Conservation (phyloP, 1,140 invertebrate species). For the Telenomus remus region DNA sequence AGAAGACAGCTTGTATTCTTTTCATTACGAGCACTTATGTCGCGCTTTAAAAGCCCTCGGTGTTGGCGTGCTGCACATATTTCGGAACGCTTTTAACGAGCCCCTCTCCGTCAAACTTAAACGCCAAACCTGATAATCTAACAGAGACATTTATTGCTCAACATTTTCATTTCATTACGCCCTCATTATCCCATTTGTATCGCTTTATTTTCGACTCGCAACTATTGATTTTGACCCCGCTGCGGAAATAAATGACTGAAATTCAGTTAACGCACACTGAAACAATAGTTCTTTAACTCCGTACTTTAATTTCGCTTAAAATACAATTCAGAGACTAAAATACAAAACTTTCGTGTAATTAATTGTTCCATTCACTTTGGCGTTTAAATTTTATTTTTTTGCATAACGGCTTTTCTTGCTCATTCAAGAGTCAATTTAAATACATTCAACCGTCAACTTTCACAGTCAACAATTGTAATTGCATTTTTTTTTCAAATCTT, state of each 20-base stretch:
- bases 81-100: constrained; percentile 42
- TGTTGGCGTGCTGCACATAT: constrained; percentile 25
- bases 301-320: too few relatives aligned
- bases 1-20: constrained; percentile 37
- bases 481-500: too few relatives aligned
- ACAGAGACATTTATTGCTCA: constrained; percentile 36
- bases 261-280: too few relatives aligned
- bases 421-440: too few relatives aligned
- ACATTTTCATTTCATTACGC: constrained; percentile 9
- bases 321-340: too few relatives aligned
- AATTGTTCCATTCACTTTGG: too few relatives aligned
- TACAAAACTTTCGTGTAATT: too few relatives aligned
- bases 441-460: too few relatives aligned
- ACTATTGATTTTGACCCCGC: constrained; percentile 3
- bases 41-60: constrained; percentile 25
- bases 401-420: too few relatives aligned
- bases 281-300: too few relatives aligned
- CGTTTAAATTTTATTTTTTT: too few relatives aligned
- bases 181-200: constrained; percentile 17
- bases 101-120: constrained; percentile 35
- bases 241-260: not conserved
- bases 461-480: too few relatives aligned
- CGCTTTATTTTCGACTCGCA: constrained; percentile 14
- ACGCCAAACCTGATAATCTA: constrained; percentile 38
- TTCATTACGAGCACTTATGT: constrained; percentile 36